Percentiles rank a stretch among this genome's conserved stretches.
Conservation (phyloP, 2,113 vertebrate species). For the Synchiropus splendidus region DNA sequence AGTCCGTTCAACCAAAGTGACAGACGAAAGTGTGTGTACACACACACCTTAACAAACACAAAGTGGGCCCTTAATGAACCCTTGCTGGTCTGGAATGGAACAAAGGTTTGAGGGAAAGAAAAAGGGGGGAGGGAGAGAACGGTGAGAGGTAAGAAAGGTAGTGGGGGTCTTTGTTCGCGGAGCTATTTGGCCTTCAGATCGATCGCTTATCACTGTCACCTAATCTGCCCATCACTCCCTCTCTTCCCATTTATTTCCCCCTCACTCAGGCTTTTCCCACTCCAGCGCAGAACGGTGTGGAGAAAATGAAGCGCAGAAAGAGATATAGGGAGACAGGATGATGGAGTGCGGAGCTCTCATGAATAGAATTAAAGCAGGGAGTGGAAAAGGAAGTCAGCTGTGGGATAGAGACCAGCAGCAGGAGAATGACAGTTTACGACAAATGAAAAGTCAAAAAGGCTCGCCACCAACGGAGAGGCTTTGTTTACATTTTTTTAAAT, state of each 20-base stretch:
- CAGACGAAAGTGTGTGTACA: constrained; percentile 47
- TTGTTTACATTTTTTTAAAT: too few relatives aligned
- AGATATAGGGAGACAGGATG: constrained; percentile 60
- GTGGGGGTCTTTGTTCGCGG: constrained; percentile 18
- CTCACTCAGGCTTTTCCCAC: constrained; percentile 12
- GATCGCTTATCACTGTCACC: constrained; percentile 66
- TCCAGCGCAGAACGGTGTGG: constrained; percentile 38
- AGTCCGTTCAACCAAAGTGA: constrained; percentile 56
- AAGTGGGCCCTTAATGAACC: constrained; percentile 59
- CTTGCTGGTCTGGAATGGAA: constrained; percentile 59
- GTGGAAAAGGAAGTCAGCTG: constrained; percentile 40
- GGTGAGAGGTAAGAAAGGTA: not conserved
- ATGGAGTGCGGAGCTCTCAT: constrained; percentile 53
- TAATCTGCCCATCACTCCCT: constrained; percentile 56
- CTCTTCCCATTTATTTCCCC: constrained; percentile 2
- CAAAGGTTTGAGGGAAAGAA: constrained; percentile 43
- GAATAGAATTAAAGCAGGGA: constrained; percentile 58
- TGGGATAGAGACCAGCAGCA: constrained; percentile 50
- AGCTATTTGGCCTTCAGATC: constrained; percentile 58
- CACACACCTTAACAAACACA: constrained; percentile 28
- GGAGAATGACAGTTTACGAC: constrained; percentile 39
- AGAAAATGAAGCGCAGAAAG: constrained; percentile 59
- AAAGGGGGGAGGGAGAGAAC: constrained; percentile 16
- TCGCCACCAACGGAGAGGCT: too few relatives aligned
- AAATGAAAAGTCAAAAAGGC: too few relatives aligned